Evolutionary conservation across 2,797 vertebrate species (phyloP).

Genomic region (Typhlichthys eigenmanni): DNA sequence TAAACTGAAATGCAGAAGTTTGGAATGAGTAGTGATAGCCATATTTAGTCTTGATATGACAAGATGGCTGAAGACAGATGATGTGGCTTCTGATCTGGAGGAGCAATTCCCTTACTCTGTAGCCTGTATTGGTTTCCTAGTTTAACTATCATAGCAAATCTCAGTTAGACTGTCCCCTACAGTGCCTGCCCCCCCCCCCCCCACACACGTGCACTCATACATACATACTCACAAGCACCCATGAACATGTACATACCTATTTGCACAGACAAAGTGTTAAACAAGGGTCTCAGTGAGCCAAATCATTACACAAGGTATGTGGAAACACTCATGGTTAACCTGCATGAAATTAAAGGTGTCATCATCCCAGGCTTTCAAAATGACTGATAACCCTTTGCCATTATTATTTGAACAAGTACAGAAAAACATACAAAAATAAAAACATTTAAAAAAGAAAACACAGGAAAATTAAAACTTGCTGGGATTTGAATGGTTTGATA

Average conservation of each 20-base stretch:
- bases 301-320: conserved; percentile 15
- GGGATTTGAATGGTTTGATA: conserved; percentile 73
- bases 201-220: conserved; percentile 32
- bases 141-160: conserved; percentile 40
- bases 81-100: conserved; percentile 21
- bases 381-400: conserved; percentile 47
- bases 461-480: conserved; percentile 48
- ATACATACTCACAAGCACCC: conserved; percentile 32
- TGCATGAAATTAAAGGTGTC: conserved; percentile 39
- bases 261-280: conserved; percentile 48
- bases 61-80: conserved; percentile 23
- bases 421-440: conserved; percentile 66
- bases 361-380: conserved; percentile 47
- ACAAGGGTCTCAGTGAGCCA: conserved; percentile 38
- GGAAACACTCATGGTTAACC: conserved; percentile 28
- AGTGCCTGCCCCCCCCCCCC: conserved; percentile 46
- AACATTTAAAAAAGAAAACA: conserved; percentile 52
- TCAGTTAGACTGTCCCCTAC: conserved; percentile 48
- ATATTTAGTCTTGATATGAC: conserved; percentile 37
- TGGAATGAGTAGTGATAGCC: conserved; percentile 48
- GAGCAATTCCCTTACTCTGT: conserved; percentile 43
- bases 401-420: conserved; percentile 65
- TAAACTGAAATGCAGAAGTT: conserved; percentile 47
- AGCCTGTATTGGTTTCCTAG: conserved; percentile 32
- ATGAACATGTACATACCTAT: conserved; percentile 46